Base-by-base conservation (phyloP, 2,797 vertebrate species). In the Acipenser transmontanus region DNA sequence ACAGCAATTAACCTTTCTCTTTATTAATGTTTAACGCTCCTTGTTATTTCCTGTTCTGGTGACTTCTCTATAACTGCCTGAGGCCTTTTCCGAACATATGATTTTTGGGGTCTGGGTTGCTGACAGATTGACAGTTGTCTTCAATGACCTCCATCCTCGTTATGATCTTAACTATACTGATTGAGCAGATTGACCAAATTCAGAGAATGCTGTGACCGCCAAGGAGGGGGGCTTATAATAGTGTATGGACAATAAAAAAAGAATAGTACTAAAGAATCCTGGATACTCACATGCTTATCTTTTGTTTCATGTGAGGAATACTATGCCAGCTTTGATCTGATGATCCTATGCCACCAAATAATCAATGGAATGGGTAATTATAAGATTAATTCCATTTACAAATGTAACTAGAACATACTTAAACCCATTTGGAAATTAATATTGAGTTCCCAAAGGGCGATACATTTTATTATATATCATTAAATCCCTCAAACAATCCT, bases 251-350 rank as follows among this genome's bases (percentile, higher is more conserved):
- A 17, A 17, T 17, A 17, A 17, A 17, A 17, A 17, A 17, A 17
- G 1, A 17, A 17, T 17, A 17, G 17, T 1, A 17, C 17, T 17
- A 17, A 1, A 17, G 17, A 34, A 34, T 34, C 34, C 34, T 4
- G 34, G 34, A 34, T 34, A 34, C 2, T 34, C 2, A 34, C 34
- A 34, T 34, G 34, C 34, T 34, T 34, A 34, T 20, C 13, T 5
- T 17, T 11, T 59, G 49, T 47, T 60, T 52, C 50, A 14, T 47
- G 67, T 63, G 59, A 76, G 65, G 82, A 87, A 65, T 69, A 74
- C 62, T 75, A 69, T 49, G 82, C 81, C 61, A 85, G 83, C 68
- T 75, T 77, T 72, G 83, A 86, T 74, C 77, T 86, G 62, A 79
- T 64, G 82, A 88, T 77, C 75, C 81, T 71, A 81, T 80, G 83